A percentile compares a stretch with the other conserved stretches of the same genome.
Conservation (phyloP, 2,797 vertebrate species). For the Parambassis ranga region DNA sequence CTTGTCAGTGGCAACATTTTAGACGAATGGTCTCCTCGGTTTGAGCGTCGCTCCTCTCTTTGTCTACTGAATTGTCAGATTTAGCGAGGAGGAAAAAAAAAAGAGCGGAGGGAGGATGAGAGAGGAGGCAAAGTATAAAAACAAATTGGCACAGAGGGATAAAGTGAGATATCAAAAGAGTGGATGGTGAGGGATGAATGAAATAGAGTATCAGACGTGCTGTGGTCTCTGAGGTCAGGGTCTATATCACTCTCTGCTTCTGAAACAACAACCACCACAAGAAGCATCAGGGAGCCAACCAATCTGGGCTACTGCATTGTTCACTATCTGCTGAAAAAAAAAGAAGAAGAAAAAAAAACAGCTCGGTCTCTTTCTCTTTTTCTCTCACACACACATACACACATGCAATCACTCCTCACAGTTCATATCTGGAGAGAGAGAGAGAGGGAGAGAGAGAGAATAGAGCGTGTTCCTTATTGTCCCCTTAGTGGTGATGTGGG, state of each 20-base stretch:
- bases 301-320: slow-evolving; percentile 76
- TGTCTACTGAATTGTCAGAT: slow-evolving; percentile 62
- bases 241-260: slow-evolving; percentile 61
- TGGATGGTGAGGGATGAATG: slow-evolving; percentile 62
- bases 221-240: slow-evolving; percentile 70
- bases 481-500: slow-evolving; percentile 79
- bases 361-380: neutral
- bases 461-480: slow-evolving; percentile 78
- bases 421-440: slow-evolving; percentile 74
- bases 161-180: slow-evolving; percentile 72
- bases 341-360: slow-evolving; percentile 55
- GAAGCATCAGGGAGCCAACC: slow-evolving; percentile 67
- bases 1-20: slow-evolving; percentile 62
- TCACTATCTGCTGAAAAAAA: slow-evolving; percentile 69
- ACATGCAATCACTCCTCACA: slow-evolving; percentile 61
- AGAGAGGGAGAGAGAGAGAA: slow-evolving; percentile 65
- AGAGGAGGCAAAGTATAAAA: slow-evolving; percentile 60
- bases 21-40: slow-evolving; percentile 62
- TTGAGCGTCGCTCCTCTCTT: slow-evolving; percentile 53
- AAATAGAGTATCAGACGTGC: slow-evolving; percentile 58
- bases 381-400: slow-evolving; percentile 14
- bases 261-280: slow-evolving; percentile 65
- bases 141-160: slow-evolving; percentile 70
- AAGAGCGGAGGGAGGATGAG: slow-evolving; percentile 49
- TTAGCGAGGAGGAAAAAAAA: slow-evolving; percentile 23